These are phyloP conservation scores for Lycorma delicatula DNA, from an alignment of 1,140 invertebrate species.

Conservation along the genomic window DNA sequence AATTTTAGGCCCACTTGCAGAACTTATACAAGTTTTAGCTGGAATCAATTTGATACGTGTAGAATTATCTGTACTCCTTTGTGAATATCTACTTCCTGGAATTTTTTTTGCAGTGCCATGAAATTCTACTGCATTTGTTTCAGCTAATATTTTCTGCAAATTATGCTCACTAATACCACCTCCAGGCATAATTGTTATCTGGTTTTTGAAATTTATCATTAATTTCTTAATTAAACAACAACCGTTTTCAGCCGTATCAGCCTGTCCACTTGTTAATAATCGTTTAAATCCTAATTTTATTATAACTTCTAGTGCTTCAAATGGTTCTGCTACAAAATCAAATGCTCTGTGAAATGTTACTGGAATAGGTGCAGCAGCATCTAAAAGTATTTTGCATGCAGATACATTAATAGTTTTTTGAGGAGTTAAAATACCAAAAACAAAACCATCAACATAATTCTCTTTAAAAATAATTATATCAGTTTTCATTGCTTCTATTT, in stretches of 20 bases:
- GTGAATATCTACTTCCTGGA: no score
- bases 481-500: slow-evolving; percentile 64
- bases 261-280: slow-evolving; percentile 74
- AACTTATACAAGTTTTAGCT: no score
- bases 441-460: slow-evolving; percentile 71
- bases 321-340: slow-evolving; percentile 56
- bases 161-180: slow-evolving; percentile 71
- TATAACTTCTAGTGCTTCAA: slow-evolving; percentile 53
- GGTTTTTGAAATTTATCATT: slow-evolving; percentile 43
- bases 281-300: slow-evolving; percentile 67
- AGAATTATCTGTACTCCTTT: no score
- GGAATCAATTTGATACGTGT: no score
- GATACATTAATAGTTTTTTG: slow-evolving; percentile 56
- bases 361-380: slow-evolving; percentile 50
- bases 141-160: slow-evolving; percentile 51
- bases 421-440: slow-evolving; percentile 69
- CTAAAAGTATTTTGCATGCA: slow-evolving; percentile 53
- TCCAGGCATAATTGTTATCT: slow-evolving; percentile 73
- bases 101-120: slow-evolving; percentile 75
- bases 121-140: slow-evolving; percentile 56
- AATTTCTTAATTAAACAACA: slow-evolving; percentile 55
- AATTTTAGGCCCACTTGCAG: no score
- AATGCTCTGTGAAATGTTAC: slow-evolving; percentile 83
- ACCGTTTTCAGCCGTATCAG: slow-evolving; percentile 54
- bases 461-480: slow-evolving; percentile 56